A percentile compares a stretch with the other conserved stretches of the same genome.
Conservation (phyloP, 1,140 invertebrate species). For the Sitodiplosis mosellana region DNA sequence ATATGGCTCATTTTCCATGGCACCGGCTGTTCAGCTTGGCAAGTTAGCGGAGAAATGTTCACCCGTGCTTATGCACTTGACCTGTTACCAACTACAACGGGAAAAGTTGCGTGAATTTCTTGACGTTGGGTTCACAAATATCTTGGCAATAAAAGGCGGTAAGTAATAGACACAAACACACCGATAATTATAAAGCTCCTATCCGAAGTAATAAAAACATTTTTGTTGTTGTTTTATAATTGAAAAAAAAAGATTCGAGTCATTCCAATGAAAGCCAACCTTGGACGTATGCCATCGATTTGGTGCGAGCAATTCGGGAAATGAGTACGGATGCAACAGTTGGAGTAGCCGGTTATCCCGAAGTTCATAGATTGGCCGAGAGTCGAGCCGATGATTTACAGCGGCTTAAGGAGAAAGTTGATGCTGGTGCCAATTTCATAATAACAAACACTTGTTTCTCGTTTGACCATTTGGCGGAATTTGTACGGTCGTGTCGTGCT, state of each 20-base stretch:
- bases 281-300: constrained; percentile 4
- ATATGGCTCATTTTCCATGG: background rate
- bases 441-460: constrained; percentile 10
- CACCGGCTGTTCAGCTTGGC: background rate
- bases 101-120: constrained; percentile 11
- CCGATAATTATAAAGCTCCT: background rate
- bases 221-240: background rate
- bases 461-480: constrained; percentile 3
- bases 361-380: constrained; percentile 5
- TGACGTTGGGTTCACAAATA: constrained; percentile 10
- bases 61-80: constrained; percentile 4
- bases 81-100: constrained; percentile 1
- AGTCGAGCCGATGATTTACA: constrained; percentile 5
- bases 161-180: constrained; percentile 1
- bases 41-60: background rate
- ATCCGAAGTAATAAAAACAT: background rate
- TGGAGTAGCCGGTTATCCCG: constrained; percentile 10
- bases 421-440: constrained; percentile 9
- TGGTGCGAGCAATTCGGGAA: constrained; percentile 4
- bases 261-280: background rate
- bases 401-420: constrained; percentile 8
- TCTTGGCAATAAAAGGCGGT: constrained; percentile 18
- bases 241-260: no score
- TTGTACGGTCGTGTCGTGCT: constrained; percentile 6
- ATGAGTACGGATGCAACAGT: constrained; percentile 8